These are phyloP conservation scores for Phengaris alcon DNA, from an alignment of 2,888 invertebrate species.

Conservation along the genomic window DNA sequence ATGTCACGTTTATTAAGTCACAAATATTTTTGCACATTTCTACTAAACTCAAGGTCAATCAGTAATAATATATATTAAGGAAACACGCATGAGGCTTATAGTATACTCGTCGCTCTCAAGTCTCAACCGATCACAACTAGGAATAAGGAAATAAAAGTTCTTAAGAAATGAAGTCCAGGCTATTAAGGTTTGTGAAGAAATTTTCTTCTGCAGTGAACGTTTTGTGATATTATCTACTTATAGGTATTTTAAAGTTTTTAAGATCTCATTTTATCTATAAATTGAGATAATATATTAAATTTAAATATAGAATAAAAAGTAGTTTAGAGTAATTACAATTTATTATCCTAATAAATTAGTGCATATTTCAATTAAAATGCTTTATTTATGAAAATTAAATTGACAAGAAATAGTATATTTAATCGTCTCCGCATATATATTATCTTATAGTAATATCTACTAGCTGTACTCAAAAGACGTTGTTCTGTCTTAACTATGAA, in stretches of 20 bases:
- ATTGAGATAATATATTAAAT: not conserved
- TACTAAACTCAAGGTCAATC: slow-evolving; percentile 17
- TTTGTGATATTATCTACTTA: not conserved
- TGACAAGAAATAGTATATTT: too few relatives aligned
- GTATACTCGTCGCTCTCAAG: not conserved
- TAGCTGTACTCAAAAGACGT: too few relatives aligned
- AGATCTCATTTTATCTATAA: not conserved
- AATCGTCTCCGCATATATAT: too few relatives aligned
- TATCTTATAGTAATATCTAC: too few relatives aligned
- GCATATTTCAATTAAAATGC: too few relatives aligned
- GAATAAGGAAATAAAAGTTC: not conserved
- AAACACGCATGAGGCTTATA: not conserved
- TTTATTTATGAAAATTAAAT: too few relatives aligned
- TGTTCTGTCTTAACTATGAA: too few relatives aligned
- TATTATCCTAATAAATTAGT: too few relatives aligned
- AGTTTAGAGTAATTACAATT: too few relatives aligned
- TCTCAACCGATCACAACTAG: not conserved
- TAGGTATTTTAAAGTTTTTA: not conserved
- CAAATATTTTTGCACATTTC: not conserved
- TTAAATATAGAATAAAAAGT: too few relatives aligned
- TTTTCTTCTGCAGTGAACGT: not conserved
- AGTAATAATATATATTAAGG: slow-evolving; percentile 15
- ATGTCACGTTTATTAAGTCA: not conserved
- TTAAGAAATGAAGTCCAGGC: not conserved
- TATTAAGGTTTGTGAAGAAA: slow-evolving; percentile 3